phyloP scores from a whole-genome alignment of 2,113 vertebrate species.

The Gymnorhina tibicen region DNA sequence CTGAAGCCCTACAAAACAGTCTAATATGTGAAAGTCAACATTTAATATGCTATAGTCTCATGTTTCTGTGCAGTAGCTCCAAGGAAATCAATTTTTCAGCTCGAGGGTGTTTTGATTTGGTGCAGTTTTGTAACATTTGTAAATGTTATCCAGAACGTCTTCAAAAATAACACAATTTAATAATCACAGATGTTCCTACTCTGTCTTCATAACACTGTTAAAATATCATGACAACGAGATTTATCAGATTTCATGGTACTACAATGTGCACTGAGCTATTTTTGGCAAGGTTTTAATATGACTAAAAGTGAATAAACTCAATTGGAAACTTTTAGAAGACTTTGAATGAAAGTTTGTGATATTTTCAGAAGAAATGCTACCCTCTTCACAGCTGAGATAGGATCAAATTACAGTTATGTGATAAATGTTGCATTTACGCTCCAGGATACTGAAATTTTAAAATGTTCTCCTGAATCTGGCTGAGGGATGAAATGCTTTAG shows the following conservation, averaged over 20 bases:
- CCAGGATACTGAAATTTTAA: background rate
- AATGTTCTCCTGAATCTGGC: background rate
- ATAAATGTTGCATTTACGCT: background rate
- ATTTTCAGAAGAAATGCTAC: background rate
- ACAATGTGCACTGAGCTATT: background rate
- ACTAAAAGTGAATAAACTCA: background rate
- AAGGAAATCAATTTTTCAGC: conserved; percentile 58
- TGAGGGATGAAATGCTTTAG: background rate
- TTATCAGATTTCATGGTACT: conserved; percentile 47
- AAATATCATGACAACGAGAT: conserved; percentile 52
- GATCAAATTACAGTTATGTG: background rate
- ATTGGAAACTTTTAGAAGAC: background rate
- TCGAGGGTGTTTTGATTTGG: conserved; percentile 26
- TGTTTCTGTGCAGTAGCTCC: conserved; percentile 1
- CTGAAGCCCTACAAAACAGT: background rate
- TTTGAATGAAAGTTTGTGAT: background rate
- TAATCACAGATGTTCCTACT: conserved; percentile 57
- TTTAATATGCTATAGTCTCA: conserved; percentile 16
- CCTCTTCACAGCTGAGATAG: background rate
- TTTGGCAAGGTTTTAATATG: background rate
- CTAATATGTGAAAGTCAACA: conserved; percentile 34
- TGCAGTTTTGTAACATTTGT: background rate
- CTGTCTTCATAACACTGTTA: conserved; percentile 41
- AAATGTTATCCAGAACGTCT: conserved; percentile 31
- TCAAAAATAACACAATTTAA: conserved; percentile 60